Evolutionary conservation across 2,888 invertebrate genomes (phyloP).

Genomic region (Heliconius charithonia): DNA sequence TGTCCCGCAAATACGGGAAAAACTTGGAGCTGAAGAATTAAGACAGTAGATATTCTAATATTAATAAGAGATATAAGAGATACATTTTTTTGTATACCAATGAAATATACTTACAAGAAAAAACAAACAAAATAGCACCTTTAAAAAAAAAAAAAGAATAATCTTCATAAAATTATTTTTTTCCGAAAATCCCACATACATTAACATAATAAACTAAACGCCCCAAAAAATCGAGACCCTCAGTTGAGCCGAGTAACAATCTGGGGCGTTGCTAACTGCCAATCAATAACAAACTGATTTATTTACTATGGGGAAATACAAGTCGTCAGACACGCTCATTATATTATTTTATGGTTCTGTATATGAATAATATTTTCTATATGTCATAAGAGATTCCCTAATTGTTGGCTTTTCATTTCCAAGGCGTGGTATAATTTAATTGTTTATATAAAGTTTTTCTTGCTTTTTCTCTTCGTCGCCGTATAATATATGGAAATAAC

Average conservation of each 20-base stretch:
- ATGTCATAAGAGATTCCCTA: background rate
- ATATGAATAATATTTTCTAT: background rate
- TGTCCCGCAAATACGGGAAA: too few relatives aligned
- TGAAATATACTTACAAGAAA: background rate
- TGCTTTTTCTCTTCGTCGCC: too few relatives aligned
- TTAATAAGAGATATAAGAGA: too few relatives aligned
- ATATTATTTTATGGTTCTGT: conserved; percentile 32
- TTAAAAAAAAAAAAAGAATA: background rate
- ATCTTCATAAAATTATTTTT: background rate
- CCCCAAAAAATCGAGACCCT: conserved; percentile 54
- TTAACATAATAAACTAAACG: conserved; percentile 58
- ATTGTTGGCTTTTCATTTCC: too few relatives aligned
- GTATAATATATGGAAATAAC: too few relatives aligned
- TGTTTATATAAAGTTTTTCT: too few relatives aligned
- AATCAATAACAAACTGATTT: conserved; percentile 80
- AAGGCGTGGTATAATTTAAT: too few relatives aligned
- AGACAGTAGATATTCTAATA: too few relatives aligned
- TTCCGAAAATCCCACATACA: conserved; percentile 55
- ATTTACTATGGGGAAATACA: conserved; percentile 53
- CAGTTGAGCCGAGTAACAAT: conserved; percentile 64
- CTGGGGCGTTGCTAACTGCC: conserved; percentile 77
- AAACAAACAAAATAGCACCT: background rate
- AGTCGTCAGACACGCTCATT: background rate
- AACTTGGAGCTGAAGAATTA: too few relatives aligned
- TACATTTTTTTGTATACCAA: too few relatives aligned